These are phyloP conservation scores for Meteorus sp. DNA, from an alignment of 1,140 invertebrate genomes.

Conservation along the genomic window DNA sequence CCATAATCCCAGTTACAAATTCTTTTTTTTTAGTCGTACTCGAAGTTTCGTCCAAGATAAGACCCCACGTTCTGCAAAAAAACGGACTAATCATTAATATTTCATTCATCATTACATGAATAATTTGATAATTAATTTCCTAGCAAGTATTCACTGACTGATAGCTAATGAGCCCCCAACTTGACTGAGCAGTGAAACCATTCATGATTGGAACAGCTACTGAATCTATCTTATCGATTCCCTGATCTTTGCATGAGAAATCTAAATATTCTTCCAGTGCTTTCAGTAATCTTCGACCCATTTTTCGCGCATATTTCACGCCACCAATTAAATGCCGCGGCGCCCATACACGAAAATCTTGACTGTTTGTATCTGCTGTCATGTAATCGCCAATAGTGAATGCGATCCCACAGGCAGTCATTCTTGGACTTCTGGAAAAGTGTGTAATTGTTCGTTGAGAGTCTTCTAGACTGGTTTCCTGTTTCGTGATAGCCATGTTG, in stretches of 20 bases:
- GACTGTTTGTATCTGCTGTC: neutral
- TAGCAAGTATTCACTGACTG: constrained; percentile 52
- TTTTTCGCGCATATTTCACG: constrained; percentile 49
- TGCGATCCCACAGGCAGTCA: constrained; percentile 79
- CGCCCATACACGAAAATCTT: constrained; percentile 52
- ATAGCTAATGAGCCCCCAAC: constrained; percentile 72
- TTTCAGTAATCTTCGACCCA: constrained; percentile 40
- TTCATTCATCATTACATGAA: too few relatives aligned
- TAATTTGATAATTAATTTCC: too few relatives aligned
- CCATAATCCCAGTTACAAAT: constrained; percentile 60
- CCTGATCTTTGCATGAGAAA: constrained; percentile 28
- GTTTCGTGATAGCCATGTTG: too few relatives aligned
- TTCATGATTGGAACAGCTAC: constrained; percentile 73
- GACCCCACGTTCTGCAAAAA: constrained; percentile 63
- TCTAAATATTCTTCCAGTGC: constrained; percentile 35
- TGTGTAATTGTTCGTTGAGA: neutral
- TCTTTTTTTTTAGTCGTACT: constrained; percentile 59
- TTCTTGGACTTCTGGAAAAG: constrained; percentile 46
- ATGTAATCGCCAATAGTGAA: constrained; percentile 72
- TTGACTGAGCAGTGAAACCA: constrained; percentile 86
- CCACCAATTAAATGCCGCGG: constrained; percentile 60
- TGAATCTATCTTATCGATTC: constrained; percentile 61
- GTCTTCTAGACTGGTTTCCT: too few relatives aligned
- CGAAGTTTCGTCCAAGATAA: constrained; percentile 60
- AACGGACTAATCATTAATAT: too few relatives aligned